Percentiles rank a stretch among this genome's conserved stretches.
Conservation (phyloP, 2,888 invertebrate species). For the Drosophila atripex region DNA sequence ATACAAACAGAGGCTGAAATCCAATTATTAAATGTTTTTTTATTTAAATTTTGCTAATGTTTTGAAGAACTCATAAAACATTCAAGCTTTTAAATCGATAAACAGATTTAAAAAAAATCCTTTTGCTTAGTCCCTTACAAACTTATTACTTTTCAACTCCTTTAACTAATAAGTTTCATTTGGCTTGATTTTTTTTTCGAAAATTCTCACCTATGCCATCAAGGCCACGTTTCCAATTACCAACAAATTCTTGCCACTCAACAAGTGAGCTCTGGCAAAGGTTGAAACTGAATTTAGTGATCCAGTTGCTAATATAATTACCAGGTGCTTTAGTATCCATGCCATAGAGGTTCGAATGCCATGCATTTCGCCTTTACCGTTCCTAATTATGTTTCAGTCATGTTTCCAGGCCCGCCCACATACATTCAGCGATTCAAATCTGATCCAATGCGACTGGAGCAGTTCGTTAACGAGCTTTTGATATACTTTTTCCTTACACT, state of each 20-base stretch:
- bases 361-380: constrained; percentile 2
- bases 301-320: constrained; percentile 22
- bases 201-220: neutral
- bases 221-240: neutral
- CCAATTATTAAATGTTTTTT: too few relatives aligned
- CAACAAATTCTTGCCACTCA: constrained; percentile 2
- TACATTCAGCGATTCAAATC: neutral
- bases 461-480: constrained; percentile 56
- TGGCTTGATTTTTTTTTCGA: neutral
- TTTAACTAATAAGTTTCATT: neutral
- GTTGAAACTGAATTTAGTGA: constrained; percentile 9
- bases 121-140: neutral
- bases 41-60: too few relatives aligned
- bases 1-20: too few relatives aligned
- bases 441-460: constrained; percentile 4
- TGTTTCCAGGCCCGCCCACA: constrained; percentile 2
- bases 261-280: constrained; percentile 15
- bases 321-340: neutral
- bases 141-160: neutral
- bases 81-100: too few relatives aligned
- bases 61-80: too few relatives aligned
- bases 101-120: too few relatives aligned
- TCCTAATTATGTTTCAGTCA: constrained; percentile 26
- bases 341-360: neutral
- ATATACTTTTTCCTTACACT: constrained; percentile 50